Conservation (phyloP, 1,140 invertebrate species). For the Heliconius hewitsoni region DNA sequence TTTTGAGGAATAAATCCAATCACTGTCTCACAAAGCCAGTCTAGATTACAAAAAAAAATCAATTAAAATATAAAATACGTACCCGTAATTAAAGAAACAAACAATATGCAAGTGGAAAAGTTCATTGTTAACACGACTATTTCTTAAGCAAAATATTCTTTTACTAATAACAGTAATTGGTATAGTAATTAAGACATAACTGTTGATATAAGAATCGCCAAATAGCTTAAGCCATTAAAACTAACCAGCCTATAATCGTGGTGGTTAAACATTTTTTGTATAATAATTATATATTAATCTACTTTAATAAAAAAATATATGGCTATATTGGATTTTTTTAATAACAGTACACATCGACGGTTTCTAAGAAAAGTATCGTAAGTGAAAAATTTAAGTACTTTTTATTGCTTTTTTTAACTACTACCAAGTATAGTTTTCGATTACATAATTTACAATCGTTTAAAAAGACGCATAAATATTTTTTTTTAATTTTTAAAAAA, state of each 20-base stretch:
- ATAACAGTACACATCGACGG: neutral
- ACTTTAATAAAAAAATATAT: neutral
- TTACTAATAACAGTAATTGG: neutral
- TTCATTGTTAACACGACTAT: conserved; percentile 7
- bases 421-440: too few species aligned
- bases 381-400: too few species aligned
- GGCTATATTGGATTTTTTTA: neutral
- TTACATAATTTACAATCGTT: too few species aligned
- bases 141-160: neutral
- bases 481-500: neutral
- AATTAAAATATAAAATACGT: neutral
- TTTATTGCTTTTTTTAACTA: too few species aligned
- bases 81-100: neutral
- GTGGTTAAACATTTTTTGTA: neutral
- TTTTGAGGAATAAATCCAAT: too few species aligned
- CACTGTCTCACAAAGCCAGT: neutral
- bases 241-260: neutral
- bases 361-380: too few species aligned
- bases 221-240: neutral
- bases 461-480: neutral
- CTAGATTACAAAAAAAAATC: neutral
- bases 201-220: neutral
- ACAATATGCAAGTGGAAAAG: neutral
- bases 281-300: neutral
- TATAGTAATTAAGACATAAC: neutral